Base-by-base conservation (phyloP, 2,888 invertebrate species). In the Laothoe populi region DNA sequence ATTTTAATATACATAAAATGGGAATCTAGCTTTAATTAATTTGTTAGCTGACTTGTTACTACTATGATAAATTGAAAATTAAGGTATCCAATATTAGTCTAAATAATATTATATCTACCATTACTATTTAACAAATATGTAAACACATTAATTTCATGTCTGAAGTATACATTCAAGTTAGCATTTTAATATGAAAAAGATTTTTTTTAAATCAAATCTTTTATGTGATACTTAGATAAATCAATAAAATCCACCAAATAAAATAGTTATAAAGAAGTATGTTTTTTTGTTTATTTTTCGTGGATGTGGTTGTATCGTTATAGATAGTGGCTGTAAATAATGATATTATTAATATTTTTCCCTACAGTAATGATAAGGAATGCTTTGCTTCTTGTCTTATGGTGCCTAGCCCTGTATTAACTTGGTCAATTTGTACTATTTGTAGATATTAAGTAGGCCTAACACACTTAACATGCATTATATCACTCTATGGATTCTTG, bases 351-450 rank as follows among this genome's bases (percentile, higher is more conserved):
- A 26, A 53, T 13, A 45, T 53, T 53, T 16, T 60, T 40, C 26
- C 19, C 46, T 53, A 45, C 49, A 44, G 65, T 57, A 61, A 59
- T 58, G 42, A 64, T 68, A 63, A 62, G 42, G 63, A 72, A 69
- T 75, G 79, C 77, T 80, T 78, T 68, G 82, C 82, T 81, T 77
- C 59, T 38, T 68, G 62, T 67, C 60, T 65, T 62, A 69, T 71
- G 64, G 64, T 73, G 68, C 65, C 59, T 59, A 53, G 53, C 53
- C 53, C 19, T 53, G 26, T 48, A 53, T 53, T 53, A 53, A 53
- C 16, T 35, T 24, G 40, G n/a, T n/a, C n/a, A n/a, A n/a, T n/a
- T n/a, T n/a, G n/a, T n/a, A 44, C 23, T 38, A 44, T 59, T 4
- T 26, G 31, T 46, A 31, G 31, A 21, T 3, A 40, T 45, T 26